Evolutionary conservation across 1,140 invertebrate species (phyloP).

Genomic region (Drosophila trapezifrons): DNA sequence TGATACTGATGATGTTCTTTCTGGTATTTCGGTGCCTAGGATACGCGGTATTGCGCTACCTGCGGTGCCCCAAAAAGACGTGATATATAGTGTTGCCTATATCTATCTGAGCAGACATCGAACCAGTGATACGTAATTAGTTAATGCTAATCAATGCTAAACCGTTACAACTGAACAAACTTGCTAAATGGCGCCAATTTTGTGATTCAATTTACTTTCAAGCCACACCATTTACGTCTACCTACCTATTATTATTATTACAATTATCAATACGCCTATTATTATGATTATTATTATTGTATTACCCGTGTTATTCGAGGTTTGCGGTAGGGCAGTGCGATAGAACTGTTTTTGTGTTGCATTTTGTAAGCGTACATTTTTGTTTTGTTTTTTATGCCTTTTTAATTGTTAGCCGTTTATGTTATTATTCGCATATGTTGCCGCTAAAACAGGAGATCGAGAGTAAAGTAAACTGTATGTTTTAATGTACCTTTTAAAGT

Average conservation of each 20-base stretch:
- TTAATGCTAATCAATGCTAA: slow-evolving; percentile 36
- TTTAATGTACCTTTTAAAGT: slow-evolving; percentile 75
- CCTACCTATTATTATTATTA: slow-evolving; percentile 36
- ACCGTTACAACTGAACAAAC: slow-evolving; percentile 60
- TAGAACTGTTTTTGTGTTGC: slow-evolving; percentile 63
- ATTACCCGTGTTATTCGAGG: slow-evolving; percentile 37
- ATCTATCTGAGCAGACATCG: slow-evolving; percentile 60
- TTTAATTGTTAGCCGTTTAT: slow-evolving; percentile 79
- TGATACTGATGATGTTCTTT: slow-evolving; percentile 90
- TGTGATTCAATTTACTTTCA: slow-evolving; percentile 72
- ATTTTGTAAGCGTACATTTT: slow-evolving; percentile 62
- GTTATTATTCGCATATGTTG: slow-evolving; percentile 54
- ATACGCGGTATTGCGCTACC: slow-evolving; percentile 90
- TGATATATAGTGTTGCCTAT: slow-evolving; percentile 54
- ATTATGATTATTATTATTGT: slow-evolving; percentile 32
- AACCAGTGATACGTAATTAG: slow-evolving; percentile 78
- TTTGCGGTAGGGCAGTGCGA: slow-evolving; percentile 53
- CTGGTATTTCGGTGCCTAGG: slow-evolving; percentile 90
- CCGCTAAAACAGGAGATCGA: slow-evolving; percentile 29
- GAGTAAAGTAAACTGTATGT: slow-evolving; percentile 46
- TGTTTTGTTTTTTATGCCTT: slow-evolving; percentile 81
- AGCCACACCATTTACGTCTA: slow-evolving; percentile 53
- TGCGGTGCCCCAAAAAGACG: slow-evolving; percentile 86
- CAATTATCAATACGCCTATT: slow-evolving; percentile 30
- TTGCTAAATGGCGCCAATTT: slow-evolving; percentile 65